These are phyloP conservation scores for Allacma fusca DNA, from an alignment of 2,888 invertebrate genomes.

Conservation along the genomic window DNA sequence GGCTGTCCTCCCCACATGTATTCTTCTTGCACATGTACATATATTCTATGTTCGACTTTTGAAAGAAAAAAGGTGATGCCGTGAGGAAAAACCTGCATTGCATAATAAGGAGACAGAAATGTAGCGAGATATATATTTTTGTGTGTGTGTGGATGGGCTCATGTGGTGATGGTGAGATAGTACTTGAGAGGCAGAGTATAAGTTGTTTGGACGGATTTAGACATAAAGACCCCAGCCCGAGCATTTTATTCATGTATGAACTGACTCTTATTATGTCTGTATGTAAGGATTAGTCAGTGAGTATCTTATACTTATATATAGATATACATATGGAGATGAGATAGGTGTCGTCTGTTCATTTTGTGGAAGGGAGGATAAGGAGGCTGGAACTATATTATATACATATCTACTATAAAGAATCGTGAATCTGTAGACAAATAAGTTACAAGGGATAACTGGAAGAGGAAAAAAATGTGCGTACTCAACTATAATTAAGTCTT, in stretches of 20 bases:
- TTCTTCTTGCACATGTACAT: neutral
- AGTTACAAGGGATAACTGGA: neutral
- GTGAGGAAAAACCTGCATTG: slow-evolving; percentile 10
- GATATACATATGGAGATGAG: no score
- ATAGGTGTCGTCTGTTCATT: no score
- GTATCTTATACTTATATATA: no score
- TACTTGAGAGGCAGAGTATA: neutral
- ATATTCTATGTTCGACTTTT: neutral
- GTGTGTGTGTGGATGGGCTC: no score
- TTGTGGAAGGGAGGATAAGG: no score
- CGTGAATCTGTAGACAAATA: neutral
- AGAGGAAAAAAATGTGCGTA: slow-evolving; percentile 15
- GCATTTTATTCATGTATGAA: no score
- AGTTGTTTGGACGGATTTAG: neutral
- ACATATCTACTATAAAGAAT: neutral
- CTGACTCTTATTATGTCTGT: no score
- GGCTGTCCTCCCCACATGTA: neutral
- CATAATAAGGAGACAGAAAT: neutral
- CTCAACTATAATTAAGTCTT: slow-evolving; percentile 43
- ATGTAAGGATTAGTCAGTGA: no score
- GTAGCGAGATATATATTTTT: no score
- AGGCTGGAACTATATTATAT: no score
- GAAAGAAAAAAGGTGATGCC: neutral
- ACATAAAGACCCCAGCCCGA: no score
- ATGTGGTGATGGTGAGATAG: neutral